Evolutionary conservation across 2,888 invertebrate species (phyloP), one percentile per base, ranked within the genome.

Genomic region (Nomada hirtipes): DNA sequence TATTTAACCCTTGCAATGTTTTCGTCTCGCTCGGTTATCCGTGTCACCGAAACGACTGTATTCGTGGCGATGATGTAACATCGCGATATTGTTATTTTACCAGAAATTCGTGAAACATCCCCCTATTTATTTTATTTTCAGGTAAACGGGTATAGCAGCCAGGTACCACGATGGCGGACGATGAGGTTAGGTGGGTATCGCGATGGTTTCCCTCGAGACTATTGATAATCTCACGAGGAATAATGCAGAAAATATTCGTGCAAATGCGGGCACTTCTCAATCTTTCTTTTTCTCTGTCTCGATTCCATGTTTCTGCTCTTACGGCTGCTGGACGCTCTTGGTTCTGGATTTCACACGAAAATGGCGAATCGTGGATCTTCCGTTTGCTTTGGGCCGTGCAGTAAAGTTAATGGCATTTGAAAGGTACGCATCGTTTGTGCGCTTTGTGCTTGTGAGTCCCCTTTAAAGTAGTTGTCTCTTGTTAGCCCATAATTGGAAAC

Each of bases 141-240:
- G 96, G 95, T 95, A 95, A 95, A 94, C 94, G 94, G 94, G 94
- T 93, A 92, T 94, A 95, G 95, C 94, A 94, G 93, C 94, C 82
- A 89, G 77, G 92, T 89, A 89, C 84, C 95, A 97, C 94, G 95
- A 98, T 98, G 98, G 97, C 97, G 96, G 98, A 98, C 96, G 98
- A 98, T 96, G 98, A 98, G 96, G 98, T 98, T 96, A 97, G 98
- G 97, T 98, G 95, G 95, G 97, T 96, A 95, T 83, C 83, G 67
- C 57, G 15, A 59, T 13, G 52, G 26, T 60, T 50, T 15, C 26
- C 26, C 0, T 50, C 13, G 13, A 63, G 47, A 61, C 11, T 15
- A 53, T 60, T 10, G 20, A 7, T 44, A 23, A 23, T 72, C 4
- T 15, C 47, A 13, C 47, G 47, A 15, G 15, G 47, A 47, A 2